These are phyloP conservation scores for Protonemura montana DNA, from an alignment of 2,888 invertebrate genomes.

Conservation along the genomic window DNA sequence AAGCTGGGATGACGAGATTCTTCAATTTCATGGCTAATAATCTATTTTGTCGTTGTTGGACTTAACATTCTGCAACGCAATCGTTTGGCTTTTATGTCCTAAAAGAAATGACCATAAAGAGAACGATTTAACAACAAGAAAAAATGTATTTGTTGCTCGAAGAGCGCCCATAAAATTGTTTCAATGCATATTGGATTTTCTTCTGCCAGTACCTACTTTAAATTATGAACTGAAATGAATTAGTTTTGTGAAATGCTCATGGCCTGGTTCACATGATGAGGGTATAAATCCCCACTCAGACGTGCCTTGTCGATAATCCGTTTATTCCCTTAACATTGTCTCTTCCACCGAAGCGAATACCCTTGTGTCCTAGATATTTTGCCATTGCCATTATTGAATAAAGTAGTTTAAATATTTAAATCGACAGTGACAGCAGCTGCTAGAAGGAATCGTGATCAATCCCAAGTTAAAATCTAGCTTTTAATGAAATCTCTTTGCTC, in stretches of 20 bases:
- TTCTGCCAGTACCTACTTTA: background rate
- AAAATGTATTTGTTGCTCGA: no score
- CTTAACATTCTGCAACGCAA: background rate
- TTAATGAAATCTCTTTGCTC: background rate
- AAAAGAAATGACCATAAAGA: no score
- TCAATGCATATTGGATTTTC: background rate
- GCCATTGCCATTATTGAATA: background rate
- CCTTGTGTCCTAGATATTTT: background rate
- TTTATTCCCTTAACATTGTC: background rate
- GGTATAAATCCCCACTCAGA: background rate
- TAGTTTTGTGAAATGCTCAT: background rate
- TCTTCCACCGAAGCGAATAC: background rate
- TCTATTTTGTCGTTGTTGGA: background rate
- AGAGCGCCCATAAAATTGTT: background rate
- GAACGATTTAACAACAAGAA: no score
- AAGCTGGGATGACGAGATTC: background rate
- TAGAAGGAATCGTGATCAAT: background rate
- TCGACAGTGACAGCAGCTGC: background rate
- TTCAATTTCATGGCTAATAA: background rate
- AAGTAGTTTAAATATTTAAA: background rate
- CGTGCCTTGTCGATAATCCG: background rate
- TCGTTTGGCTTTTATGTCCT: background rate
- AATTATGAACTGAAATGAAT: background rate
- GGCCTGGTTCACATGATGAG: background rate
- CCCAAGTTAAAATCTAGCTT: background rate